Conservation (phyloP, 30 jellyfish, hydroid and myxozoan species). For the Haliclystus octoradiatus region DNA sequence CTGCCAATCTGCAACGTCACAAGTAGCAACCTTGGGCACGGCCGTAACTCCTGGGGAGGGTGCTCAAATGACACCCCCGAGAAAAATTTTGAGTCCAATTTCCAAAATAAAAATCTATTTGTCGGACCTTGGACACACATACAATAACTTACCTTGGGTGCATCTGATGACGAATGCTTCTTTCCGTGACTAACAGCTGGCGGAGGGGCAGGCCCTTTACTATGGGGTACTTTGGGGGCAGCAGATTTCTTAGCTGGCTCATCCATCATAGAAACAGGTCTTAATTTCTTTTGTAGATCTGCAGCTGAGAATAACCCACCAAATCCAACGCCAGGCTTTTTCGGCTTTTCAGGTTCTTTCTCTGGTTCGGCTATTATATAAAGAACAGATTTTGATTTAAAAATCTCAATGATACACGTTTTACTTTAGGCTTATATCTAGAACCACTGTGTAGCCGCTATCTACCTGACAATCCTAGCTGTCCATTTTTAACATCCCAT, state of each 20-base stretch:
- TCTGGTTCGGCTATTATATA: neutral
- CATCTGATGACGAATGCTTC: neutral
- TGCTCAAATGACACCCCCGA: too few relatives aligned
- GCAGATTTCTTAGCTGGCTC: neutral
- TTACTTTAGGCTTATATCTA: conserved; percentile 4
- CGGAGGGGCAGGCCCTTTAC: neutral
- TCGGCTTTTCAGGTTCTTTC: conserved; percentile 10
- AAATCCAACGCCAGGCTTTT: neutral
- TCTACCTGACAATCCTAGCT: too few relatives aligned
- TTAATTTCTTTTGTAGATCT: neutral
- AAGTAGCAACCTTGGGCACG: too few relatives aligned
- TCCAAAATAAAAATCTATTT: too few relatives aligned
- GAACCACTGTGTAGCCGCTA: conserved; percentile 5
- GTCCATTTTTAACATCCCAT: too few relatives aligned
- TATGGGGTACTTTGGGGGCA: neutral
- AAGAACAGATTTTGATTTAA: neutral
- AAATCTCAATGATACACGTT: neutral
- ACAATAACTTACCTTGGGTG: neutral
- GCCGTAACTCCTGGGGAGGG: too few relatives aligned
- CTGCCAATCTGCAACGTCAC: too few relatives aligned
- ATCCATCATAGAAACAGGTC: neutral
- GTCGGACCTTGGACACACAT: too few relatives aligned
- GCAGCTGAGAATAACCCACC: neutral
- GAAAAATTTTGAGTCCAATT: too few relatives aligned
- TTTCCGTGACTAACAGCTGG: neutral